Percentiles rank a stretch among this genome's conserved stretches.
phyloP scores from a whole-genome alignment of 2,797 vertebrate genomes.

The Melopsittacus undulatus region DNA sequence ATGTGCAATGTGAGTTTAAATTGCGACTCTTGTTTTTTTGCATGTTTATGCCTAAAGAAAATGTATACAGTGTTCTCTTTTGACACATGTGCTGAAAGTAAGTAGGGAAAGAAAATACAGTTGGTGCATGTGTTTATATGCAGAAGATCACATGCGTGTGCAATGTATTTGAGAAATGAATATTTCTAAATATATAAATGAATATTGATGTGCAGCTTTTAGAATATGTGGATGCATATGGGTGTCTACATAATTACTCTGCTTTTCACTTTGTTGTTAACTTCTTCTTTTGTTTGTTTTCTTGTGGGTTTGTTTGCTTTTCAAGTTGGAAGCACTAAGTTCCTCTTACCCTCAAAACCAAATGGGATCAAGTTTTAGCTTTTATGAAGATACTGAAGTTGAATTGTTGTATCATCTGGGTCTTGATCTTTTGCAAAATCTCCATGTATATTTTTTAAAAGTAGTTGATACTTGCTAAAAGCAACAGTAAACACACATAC shows the following conservation, averaged over 20 bases:
- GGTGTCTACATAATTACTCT: background rate
- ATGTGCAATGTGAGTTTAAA: background rate
- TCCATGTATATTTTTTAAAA: background rate
- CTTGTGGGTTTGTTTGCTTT: background rate
- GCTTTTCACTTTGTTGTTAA: background rate
- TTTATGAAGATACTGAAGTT: background rate
- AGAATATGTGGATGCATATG: background rate
- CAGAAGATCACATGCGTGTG: accelerated
- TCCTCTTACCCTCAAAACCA: background rate
- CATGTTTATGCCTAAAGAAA: background rate
- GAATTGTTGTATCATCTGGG: background rate
- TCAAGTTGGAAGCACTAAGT: background rate
- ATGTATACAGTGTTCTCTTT: background rate
- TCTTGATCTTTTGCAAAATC: background rate
- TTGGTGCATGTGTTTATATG: background rate
- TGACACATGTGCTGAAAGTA: background rate
- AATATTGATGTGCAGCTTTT: background rate
- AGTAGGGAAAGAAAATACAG: background rate
- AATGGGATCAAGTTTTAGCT: background rate
- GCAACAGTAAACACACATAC: background rate
- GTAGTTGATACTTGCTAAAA: background rate
- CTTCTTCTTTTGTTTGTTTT: background rate
- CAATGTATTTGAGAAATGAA: background rate
- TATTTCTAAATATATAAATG: background rate
- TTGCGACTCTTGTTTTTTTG: background rate